A percentile compares a stretch with the other conserved stretches of the same genome.
Conservation (phyloP, 2,888 invertebrate genomes). For the Pachydiplax longipennis region DNA sequence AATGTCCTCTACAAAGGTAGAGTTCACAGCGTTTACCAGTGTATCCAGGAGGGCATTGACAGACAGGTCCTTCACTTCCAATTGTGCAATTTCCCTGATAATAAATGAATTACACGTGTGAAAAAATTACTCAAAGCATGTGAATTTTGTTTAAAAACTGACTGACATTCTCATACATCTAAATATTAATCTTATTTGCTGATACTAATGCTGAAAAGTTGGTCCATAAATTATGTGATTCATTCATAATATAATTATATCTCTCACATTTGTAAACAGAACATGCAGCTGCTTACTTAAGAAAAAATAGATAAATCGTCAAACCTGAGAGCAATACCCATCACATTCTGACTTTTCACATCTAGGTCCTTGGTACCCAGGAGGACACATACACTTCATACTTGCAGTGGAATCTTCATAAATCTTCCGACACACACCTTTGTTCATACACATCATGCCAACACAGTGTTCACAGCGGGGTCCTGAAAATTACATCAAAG, state of each 20-base stretch:
- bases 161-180: too few relatives aligned
- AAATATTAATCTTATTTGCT: too few relatives aligned
- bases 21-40: slow-evolving; percentile 69
- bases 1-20: slow-evolving; percentile 66
- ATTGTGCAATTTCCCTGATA: slow-evolving; percentile 59
- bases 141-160: too few relatives aligned
- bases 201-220: too few relatives aligned
- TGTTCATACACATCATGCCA: slow-evolving; percentile 67
- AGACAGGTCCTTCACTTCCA: slow-evolving; percentile 57
- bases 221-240: too few relatives aligned
- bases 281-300: too few relatives aligned
- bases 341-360: slow-evolving; percentile 62
- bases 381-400: slow-evolving; percentile 65
- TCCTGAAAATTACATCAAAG: slow-evolving; percentile 54
- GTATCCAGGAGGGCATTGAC: slow-evolving; percentile 63
- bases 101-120: not conserved
- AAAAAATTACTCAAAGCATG: not conserved
- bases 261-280: too few relatives aligned
- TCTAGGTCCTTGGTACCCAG: slow-evolving; percentile 63
- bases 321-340: slow-evolving; percentile 58
- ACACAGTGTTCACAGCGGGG: slow-evolving; percentile 68
- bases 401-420: slow-evolving; percentile 1
- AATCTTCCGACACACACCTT: slow-evolving; percentile 65
- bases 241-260: too few relatives aligned
- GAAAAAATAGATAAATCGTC: slow-evolving; percentile 26